These are phyloP conservation scores for Drosophila flavopinicola DNA, from an alignment of 2,888 invertebrate genomes.

Conservation along the genomic window DNA sequence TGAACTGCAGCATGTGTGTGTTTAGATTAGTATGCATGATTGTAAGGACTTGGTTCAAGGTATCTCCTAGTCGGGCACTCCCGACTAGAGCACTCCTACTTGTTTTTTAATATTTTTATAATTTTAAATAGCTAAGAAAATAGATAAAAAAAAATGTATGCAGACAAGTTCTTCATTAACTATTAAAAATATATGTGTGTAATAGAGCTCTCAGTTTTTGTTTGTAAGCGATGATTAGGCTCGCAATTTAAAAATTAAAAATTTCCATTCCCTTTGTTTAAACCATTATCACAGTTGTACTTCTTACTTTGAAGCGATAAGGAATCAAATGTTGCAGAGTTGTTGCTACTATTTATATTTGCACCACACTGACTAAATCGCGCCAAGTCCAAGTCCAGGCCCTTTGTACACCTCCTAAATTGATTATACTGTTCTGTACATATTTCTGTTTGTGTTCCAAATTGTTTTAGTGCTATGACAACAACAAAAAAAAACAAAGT, in stretches of 20 bases:
- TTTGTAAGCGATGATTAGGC: background rate
- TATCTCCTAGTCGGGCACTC: no score
- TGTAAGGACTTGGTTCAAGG: no score
- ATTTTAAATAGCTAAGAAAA: no score
- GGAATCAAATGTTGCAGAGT: background rate
- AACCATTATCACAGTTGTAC: background rate
- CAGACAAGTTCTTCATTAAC: no score
- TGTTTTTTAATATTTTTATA: no score
- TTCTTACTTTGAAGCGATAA: background rate
- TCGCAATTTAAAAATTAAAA: slow-evolving; percentile 6
- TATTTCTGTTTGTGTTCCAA: slow-evolving; percentile 4
- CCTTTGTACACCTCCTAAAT: slow-evolving; percentile 10
- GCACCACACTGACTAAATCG: no score
- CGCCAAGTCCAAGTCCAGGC: background rate
- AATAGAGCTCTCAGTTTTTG: background rate
- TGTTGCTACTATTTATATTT: background rate
- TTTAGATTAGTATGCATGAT: no score
- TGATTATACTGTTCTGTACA: slow-evolving; percentile 5
- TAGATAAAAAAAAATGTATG: no score
- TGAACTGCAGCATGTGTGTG: no score
- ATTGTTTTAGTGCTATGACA: slow-evolving; percentile 16
- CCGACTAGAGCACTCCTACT: no score
- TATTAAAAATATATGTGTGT: background rate
- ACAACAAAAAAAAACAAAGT: slow-evolving; percentile 21
- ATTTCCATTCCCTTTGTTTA: slow-evolving; percentile 1